Evolutionary conservation across 2,113 vertebrate species (phyloP), one percentile per base, ranked within the genome.

Genomic region (Leucopsar rothschildi): DNA sequence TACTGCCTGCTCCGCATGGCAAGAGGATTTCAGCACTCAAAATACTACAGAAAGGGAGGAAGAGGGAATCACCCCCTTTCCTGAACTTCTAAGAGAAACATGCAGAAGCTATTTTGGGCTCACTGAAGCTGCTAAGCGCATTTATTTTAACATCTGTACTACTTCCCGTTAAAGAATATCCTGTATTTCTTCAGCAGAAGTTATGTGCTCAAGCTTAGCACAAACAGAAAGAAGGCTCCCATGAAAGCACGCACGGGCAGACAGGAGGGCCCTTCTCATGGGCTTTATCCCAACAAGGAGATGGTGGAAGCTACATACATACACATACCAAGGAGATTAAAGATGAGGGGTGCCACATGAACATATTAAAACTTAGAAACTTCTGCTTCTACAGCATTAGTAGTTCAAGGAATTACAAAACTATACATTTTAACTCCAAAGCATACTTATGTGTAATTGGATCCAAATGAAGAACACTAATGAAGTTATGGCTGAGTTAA

Each of bases 41-140:
- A 78, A 25, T 7, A 80, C 31, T 86, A 39, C 63, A 37, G 47
- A 53, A 55, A 60, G 25, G 33, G 64, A 92, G 4, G 71, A 94
- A 93, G 45, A 92, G 7, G 82, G 87, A 86, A 91, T 94, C 90
- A 73, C 50, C 45, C 84, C 33, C 35, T 39, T 86, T 86, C 90
- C 66, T 85, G 63, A 94, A 75, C 23, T 81, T 80, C 77, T 29
- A 42, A 31, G 21, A 93, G 85, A 80, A 92, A 73, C 45, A 86
- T 0, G 40, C 50, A 63, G 60, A 86, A 88, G 27, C 35, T 87
- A 90, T 91, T 93, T 86, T 12, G 35, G 44, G 71, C 47, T 81
- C 6, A 7, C 44, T 88, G 57, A 90, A 69, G 42, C 40, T 90
- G 59, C 47, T 52, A 68, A 70, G 35, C 77, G 39, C 78, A 81